Evolutionary conservation across 1,140 invertebrate genomes (phyloP), one percentile per base, ranked within the genome.

Genomic region (Drosophila auraria): DNA sequence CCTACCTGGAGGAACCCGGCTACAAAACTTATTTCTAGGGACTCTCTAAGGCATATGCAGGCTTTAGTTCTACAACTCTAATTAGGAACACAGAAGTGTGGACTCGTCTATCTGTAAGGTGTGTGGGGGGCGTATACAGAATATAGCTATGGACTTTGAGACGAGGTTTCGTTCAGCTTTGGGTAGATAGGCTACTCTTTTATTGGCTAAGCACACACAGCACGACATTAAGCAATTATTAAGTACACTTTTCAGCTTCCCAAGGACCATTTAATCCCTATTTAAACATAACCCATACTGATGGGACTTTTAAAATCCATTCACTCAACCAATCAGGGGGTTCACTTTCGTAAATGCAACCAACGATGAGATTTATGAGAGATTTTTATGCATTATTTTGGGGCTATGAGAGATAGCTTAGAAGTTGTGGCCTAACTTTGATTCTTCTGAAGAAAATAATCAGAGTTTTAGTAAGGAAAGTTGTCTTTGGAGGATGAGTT

Each of bases 191-290:
- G 71, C 69, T 71, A 65, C 65, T 14, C 33, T 65, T 30, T 45
- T 68, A 56, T 65, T 71, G 63, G 44, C 69, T 70, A 54, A 78
- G 82, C 76, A 78, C 84, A 87, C 84, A 87, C 84, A 87, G 81
- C 84, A 89, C 84, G 61, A 89, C 81, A 81, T 81, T 89, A 84
- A 89, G 82, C 81, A 87, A 72, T 71, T 87, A 87, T 71, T 87
- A 87, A 87, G 83, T 87, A 87, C 83, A 89, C 83, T 87, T 87
- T 57, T 82, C 68, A 86, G 79, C 73, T 82, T 78, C 53, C 71
- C 63, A 74, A 60, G 49, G 30, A 64, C 30, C 23, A 50, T 63
- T 74, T 70, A 53, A 42, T 27, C 47, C 72, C 73, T 33, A 45
- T n/a, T 58, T 44, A 51, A 47, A 47, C 7, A 33, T 68, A 68